phyloP scores from a whole-genome alignment of 2,888 invertebrate genomes.

The Dioctria linearis region DNA sequence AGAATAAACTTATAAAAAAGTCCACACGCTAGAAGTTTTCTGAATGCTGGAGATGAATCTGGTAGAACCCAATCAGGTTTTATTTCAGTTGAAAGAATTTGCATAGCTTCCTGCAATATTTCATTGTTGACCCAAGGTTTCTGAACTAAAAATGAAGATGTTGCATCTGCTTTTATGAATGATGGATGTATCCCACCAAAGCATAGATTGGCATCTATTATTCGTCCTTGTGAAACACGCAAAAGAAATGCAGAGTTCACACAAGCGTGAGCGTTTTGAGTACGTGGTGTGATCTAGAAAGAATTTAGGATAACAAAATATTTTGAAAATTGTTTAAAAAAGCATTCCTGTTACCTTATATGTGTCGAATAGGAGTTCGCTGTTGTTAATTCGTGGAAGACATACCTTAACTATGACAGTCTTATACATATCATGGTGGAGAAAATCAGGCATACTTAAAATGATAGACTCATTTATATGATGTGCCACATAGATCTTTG shows the following conservation, averaged over 20 bases:
- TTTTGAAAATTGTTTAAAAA: constrained; percentile 36
- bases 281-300: constrained; percentile 72
- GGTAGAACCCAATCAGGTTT: constrained; percentile 75
- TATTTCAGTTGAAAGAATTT: constrained; percentile 74
- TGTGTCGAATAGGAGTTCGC: constrained; percentile 71
- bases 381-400: constrained; percentile 69
- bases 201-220: constrained; percentile 72
- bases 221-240: constrained; percentile 68
- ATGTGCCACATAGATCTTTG: constrained; percentile 68
- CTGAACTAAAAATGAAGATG: constrained; percentile 69
- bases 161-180: constrained; percentile 73
- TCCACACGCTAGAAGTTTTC: constrained; percentile 78
- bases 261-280: constrained; percentile 80
- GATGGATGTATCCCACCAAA: constrained; percentile 75
- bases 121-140: constrained; percentile 70
- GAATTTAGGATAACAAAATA: not conserved
- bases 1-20: constrained; percentile 81
- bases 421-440: constrained; percentile 75
- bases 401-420: constrained; percentile 76
- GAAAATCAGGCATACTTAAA: constrained; percentile 70
- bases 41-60: constrained; percentile 77
- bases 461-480: not conserved
- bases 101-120: constrained; percentile 72
- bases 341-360: constrained; percentile 63
- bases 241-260: constrained; percentile 81